These are phyloP conservation scores for Andrena fulva DNA, from an alignment of 2,888 invertebrate genomes.

Conservation along the genomic window DNA sequence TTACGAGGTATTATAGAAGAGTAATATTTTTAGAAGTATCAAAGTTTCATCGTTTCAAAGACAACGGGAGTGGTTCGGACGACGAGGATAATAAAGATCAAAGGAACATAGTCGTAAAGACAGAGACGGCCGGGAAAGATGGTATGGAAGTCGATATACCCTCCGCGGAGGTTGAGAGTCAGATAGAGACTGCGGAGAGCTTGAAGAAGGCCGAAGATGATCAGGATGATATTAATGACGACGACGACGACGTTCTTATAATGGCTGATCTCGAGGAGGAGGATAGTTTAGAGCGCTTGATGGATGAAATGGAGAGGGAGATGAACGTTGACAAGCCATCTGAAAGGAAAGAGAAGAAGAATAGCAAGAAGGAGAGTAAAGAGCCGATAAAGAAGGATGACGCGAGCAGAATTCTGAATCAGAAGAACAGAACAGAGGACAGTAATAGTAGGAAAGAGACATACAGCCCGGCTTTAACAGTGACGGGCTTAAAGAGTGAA, in stretches of 20 bases:
- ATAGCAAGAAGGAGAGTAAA: constrained; percentile 64
- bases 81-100: constrained; percentile 76
- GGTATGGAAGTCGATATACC: constrained; percentile 43
- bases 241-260: constrained; percentile 81
- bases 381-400: constrained; percentile 66
- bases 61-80: constrained; percentile 85
- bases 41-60: constrained; percentile 86
- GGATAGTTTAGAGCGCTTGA: constrained; percentile 86
- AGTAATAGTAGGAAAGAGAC: constrained; percentile 57
- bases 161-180: constrained; percentile 31
- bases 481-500: constrained; percentile 62
- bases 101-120: constrained; percentile 53
- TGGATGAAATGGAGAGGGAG: constrained; percentile 86
- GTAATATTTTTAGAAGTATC: constrained; percentile 74
- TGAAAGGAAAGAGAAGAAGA: constrained; percentile 69
- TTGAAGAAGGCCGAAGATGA: constrained; percentile 77
- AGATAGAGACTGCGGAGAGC: constrained; percentile 45
- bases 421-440: constrained; percentile 65
- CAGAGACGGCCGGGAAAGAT: constrained; percentile 47
- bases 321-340: constrained; percentile 79
- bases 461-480: constrained; percentile 35
- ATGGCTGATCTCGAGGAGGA: constrained; percentile 84
- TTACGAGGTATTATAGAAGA: constrained; percentile 1
- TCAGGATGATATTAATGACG: constrained; percentile 74
- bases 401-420: constrained; percentile 55